Evolutionary conservation across 2,888 invertebrate genomes (phyloP), one percentile per base, ranked within the genome.

Genomic region (Crioceris asparagi): DNA sequence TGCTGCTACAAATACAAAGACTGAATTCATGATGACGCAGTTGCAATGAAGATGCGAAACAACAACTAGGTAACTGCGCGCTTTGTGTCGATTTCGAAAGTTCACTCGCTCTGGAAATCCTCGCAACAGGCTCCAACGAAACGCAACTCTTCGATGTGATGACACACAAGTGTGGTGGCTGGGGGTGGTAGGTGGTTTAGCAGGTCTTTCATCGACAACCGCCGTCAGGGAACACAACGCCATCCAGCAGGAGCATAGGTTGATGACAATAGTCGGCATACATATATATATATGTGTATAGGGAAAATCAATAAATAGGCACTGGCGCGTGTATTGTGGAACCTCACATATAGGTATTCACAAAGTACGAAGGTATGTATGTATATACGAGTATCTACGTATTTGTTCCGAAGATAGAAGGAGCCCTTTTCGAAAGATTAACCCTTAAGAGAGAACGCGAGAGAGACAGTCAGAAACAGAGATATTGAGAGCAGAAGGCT

Each of bases 301-400:
- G 25, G 25, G 25, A 25, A 25, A 25, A 12, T 12, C 25, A 12
- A 25, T 25, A n/a, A 25, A 11, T 25, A 25, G 12, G 25, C 11
- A 25, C 25, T 12, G 25, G 12, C n/a, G n/a, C n/a, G 12, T 25
- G 25, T 25, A 11, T 25, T 12, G 25, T 12, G 25, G n/a, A 12
- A 25, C 25, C 25, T 25, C 12, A n/a, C 3, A n/a, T n/a, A 25
- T 25, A n/a, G n/a, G 12, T 25, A 11, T 25, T 25, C 12, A 25
- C 25, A 12, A n/a, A 12, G 25, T 12, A 25, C 25, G 25, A n/a
- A 25, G n/a, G 25, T 25, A 25, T 25, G 25, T 25, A n/a, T 23
- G 23, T 23, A 23, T 25, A 4, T 4, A 4, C 12, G 25, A 11
- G 2, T 25, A 4, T 25, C 3, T 4, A 25, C 12, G 4, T 25